Conservation (phyloP, 2,113 vertebrate species). For the Engystomops pustulosus region DNA sequence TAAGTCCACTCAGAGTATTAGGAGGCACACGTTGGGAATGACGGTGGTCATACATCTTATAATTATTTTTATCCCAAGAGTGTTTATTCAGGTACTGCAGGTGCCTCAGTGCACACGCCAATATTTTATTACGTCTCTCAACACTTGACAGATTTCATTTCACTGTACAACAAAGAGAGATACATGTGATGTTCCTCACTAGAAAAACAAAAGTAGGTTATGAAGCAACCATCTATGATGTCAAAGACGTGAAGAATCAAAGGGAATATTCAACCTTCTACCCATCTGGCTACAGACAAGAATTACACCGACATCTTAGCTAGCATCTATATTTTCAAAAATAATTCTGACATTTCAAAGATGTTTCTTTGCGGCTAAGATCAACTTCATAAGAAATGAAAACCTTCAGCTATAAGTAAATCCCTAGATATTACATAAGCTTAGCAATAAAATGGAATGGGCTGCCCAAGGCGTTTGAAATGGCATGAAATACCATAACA, state of each 20-base stretch:
- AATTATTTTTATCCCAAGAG: constrained; percentile 17
- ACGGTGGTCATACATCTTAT: neutral
- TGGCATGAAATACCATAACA: no score
- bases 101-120: constrained; percentile 16
- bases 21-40: constrained; percentile 14
- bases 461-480: no score
- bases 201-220: neutral
- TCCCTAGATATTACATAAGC: no score
- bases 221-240: neutral
- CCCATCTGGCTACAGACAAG: neutral
- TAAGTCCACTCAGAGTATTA: neutral
- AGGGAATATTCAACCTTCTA: constrained; percentile 14
- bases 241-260: neutral
- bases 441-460: no score
- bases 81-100: constrained; percentile 25
- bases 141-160: constrained; percentile 1
- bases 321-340: neutral
- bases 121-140: neutral
- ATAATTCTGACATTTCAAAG: neutral
- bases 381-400: neutral
- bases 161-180: neutral
- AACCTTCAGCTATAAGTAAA: neutral
- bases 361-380: neutral
- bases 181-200: neutral
- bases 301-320: neutral